Base-by-base conservation (phyloP, 2,888 invertebrate genomes). In the Dasysyrphus tricinctus region DNA sequence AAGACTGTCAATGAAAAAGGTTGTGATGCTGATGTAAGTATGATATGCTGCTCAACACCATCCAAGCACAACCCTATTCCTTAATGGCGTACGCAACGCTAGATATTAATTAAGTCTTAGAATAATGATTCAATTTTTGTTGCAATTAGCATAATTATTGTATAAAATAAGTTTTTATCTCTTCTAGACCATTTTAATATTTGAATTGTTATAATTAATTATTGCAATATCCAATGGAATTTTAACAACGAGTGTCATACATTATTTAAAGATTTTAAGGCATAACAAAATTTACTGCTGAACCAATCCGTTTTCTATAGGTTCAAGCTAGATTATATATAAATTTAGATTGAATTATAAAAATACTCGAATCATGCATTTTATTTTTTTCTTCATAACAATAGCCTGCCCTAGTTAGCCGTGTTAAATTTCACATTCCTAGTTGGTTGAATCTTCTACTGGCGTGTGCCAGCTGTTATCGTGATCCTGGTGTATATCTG, bases 11-110 rank as follows among this genome's bases (percentile, higher is more conserved):
- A 49, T 1, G 57, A 67, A 44, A n/a, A 59, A 29, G n/a, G 7
- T 51, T 51, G 9, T 11, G 77, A 85, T 80, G 61, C 59, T 3
- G 88, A 88, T 49, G 49, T 88, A 19, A 88, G 88, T 59, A 88
- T 88, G 85, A 83, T 85, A 12, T 85, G 85, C 19, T 88, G 87
- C 44, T 88, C 88, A 47, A 88, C 88, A 9, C 88, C 88, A 65
- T 88, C 88, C 0, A 88, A 80, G 83, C 44, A 78, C 11, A 49
- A 11, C 11, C 39, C 39, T 39, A 69, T 69, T 39, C 37, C 51
- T 19, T 54, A 29, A 51, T 11, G 11, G 5, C 2, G 1, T 16
- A n/a, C 34, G 11, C 19, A 11, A 11, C 6, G 47, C 5, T 59
- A 34, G 56, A 32, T 11, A n/a, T 44, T 44, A 47, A 24, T 47